A percentile compares a stretch with the other conserved stretches of the same genome.
Evolutionary conservation across 2,888 invertebrate species (phyloP).

Genomic region (Nineta flava): DNA sequence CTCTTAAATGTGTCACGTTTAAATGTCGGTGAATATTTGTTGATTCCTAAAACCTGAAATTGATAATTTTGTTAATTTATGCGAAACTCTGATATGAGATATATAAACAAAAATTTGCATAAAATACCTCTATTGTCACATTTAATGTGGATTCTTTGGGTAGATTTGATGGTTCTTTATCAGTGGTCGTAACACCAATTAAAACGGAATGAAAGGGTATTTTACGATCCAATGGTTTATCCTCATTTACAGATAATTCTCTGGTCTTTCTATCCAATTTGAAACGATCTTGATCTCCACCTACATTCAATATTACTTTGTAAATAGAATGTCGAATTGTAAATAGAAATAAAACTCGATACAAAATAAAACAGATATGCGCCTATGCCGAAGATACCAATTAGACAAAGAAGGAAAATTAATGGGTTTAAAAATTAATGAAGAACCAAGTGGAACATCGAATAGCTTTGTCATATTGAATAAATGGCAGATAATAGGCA

Average conservation of each 20-base stretch:
- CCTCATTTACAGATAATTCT: not conserved
- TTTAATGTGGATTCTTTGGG: slow-evolving; percentile 24
- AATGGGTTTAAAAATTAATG: no score
- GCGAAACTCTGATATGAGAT: no score
- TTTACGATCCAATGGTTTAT: slow-evolving; percentile 30
- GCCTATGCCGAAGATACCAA: no score
- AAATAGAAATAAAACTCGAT: no score
- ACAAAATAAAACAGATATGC: no score
- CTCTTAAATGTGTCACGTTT: slow-evolving; percentile 24
- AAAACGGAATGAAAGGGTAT: slow-evolving; percentile 25
- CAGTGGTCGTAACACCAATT: slow-evolving; percentile 33
- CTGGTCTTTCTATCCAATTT: not conserved
- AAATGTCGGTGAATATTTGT: slow-evolving; percentile 40
- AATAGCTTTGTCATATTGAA: no score
- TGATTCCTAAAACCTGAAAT: slow-evolving; percentile 39
- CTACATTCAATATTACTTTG: not conserved
- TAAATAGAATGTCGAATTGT: no score
- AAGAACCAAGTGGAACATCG: no score
- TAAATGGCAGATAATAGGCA: no score
- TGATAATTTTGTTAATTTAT: not conserved
- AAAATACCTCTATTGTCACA: slow-evolving; percentile 29
- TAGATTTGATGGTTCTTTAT: slow-evolving; percentile 19
- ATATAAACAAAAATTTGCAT: not conserved
- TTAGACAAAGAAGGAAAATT: no score
- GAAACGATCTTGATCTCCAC: not conserved